phyloP scores from a whole-genome alignment of 2,113 vertebrate species.

The Telmatochromis sp. region DNA sequence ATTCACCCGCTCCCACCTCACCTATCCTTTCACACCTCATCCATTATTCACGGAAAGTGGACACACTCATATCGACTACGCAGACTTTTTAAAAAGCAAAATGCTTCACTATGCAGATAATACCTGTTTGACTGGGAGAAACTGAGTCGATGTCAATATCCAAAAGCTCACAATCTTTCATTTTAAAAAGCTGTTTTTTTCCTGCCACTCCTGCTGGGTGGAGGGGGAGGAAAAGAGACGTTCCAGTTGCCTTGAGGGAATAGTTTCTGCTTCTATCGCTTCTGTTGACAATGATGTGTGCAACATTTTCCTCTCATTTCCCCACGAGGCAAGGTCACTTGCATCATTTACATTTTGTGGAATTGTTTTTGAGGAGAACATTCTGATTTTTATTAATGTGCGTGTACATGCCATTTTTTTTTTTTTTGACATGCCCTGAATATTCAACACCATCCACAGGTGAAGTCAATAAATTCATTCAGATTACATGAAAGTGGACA shows the following conservation, averaged over 20 bases:
- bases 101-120: slow-evolving; percentile 36
- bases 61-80: slow-evolving; percentile 27
- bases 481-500: slow-evolving; percentile 26
- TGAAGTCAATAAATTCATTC: slow-evolving; percentile 58
- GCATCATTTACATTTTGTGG: slow-evolving; percentile 60
- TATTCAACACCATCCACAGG: slow-evolving; percentile 56
- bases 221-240: slow-evolving; percentile 18
- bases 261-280: slow-evolving; percentile 31
- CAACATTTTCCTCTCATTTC: slow-evolving; percentile 31
- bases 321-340: slow-evolving; percentile 61
- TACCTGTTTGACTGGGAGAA: slow-evolving; percentile 35
- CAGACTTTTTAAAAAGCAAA: neutral
- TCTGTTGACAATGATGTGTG: slow-evolving; percentile 44
- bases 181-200: neutral
- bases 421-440: slow-evolving; percentile 46
- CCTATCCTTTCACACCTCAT: slow-evolving; percentile 50
- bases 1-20: slow-evolving; percentile 38
- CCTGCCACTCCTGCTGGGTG: neutral
- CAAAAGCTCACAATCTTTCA: slow-evolving; percentile 38
- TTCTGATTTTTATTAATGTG: slow-evolving; percentile 66
- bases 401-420: slow-evolving; percentile 21
- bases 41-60: slow-evolving; percentile 53
- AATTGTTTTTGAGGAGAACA: slow-evolving; percentile 50
- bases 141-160: slow-evolving; percentile 32
- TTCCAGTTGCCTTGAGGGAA: slow-evolving; percentile 32